Percentiles rank a stretch among this genome's conserved stretches.
These are phyloP conservation scores for Aphis craccivora DNA, from an alignment of 1,140 invertebrate species.

Conservation along the genomic window DNA sequence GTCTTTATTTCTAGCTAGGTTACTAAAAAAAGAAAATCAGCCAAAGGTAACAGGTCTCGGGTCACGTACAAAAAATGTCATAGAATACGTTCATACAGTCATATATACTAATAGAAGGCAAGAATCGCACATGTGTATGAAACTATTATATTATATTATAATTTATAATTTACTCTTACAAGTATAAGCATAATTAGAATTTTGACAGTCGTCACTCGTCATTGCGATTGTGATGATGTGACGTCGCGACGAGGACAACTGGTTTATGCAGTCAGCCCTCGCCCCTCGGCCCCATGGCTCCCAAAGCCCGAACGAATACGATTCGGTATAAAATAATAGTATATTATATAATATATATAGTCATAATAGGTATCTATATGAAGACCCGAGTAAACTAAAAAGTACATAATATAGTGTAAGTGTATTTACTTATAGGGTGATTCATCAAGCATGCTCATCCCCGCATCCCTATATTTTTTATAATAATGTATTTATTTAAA, in stretches of 20 bases:
- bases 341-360: neutral
- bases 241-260: constrained; percentile 9
- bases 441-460: too few relatives aligned
- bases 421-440: too few relatives aligned
- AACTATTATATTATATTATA: neutral
- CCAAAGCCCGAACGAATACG: neutral
- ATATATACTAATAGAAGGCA: too few relatives aligned
- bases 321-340: neutral
- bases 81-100: neutral
- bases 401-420: too few relatives aligned
- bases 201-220: neutral
- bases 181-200: neutral
- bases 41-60: neutral
- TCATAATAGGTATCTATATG: too few relatives aligned
- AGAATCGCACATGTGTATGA: neutral
- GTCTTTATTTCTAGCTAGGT: neutral
- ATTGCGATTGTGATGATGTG: neutral
- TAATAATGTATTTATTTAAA: too few relatives aligned
- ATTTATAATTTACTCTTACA: neutral
- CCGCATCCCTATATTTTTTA: too few relatives aligned
- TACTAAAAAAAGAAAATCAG: neutral
- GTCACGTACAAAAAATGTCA: neutral
- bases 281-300: neutral
- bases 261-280: neutral
- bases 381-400: too few relatives aligned